These are phyloP conservation scores for Trichonephila inaurata DNA, from an alignment of 1,140 invertebrate species.

Conservation along the genomic window DNA sequence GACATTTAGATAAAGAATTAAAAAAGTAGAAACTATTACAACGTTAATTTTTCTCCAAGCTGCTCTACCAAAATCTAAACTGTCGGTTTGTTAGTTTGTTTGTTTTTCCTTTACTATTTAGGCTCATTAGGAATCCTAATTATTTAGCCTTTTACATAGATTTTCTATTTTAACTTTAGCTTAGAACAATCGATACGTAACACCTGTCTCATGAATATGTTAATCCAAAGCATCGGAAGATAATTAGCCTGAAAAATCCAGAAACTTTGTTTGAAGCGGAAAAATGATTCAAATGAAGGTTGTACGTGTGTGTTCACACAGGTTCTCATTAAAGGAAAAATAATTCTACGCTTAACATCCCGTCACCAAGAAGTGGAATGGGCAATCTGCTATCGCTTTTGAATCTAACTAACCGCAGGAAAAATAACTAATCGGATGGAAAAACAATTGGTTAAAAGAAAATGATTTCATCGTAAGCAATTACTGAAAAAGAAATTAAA, in stretches of 20 bases:
- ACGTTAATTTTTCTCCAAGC: not conserved
- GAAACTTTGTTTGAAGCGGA: not conserved
- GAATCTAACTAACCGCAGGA: not conserved
- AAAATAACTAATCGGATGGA: not conserved
- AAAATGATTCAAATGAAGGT: conserved; percentile 7
- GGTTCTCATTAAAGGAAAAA: conserved; percentile 6
- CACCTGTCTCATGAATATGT: conserved; percentile 72
- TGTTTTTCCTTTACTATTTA: conserved; percentile 8
- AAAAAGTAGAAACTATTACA: no score
- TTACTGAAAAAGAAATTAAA: not conserved
- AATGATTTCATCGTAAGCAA: not conserved
- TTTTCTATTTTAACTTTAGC: not conserved
- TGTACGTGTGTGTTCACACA: not conserved
- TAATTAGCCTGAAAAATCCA: conserved; percentile 39
- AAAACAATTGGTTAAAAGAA: not conserved
- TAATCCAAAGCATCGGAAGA: conserved; percentile 50
- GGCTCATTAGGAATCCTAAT: conserved; percentile 16
- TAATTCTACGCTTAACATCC: not conserved
- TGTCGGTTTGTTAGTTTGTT: not conserved
- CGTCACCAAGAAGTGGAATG: not conserved
- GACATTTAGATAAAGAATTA: no score
- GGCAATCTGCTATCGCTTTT: not conserved
- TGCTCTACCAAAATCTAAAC: not conserved
- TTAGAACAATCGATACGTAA: conserved; percentile 58
- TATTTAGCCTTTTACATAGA: conserved; percentile 20